Evolutionary conservation across 1,140 invertebrate species (phyloP), one percentile per base, ranked within the genome.

Genomic region (Procambarus virginalis): DNA sequence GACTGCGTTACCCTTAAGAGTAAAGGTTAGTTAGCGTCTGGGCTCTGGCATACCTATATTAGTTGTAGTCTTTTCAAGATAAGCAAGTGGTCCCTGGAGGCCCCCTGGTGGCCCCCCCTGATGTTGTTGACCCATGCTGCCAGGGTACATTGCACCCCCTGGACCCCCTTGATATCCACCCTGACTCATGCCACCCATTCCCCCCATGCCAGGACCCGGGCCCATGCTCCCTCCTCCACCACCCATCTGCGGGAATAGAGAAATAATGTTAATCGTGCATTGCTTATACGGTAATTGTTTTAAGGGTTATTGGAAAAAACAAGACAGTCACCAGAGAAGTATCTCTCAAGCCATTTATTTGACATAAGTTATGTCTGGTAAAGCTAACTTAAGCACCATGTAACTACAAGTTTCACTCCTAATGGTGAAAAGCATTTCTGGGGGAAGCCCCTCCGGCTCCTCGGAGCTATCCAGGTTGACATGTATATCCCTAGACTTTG

Each of bases 11-110:
- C 6, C 51, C 51, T 73, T 73, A 73, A 55, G 22, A n/a, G 49
- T 80, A 55, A 80, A n/a, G 68, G 86, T 87, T 87, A 87, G 88
- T 89, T 84, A 89, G 88, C 88, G 88, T 64, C 88, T 84, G 82
- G 88, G 81, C 93, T 96, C 96, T 49, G 95, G 95, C 95, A 97
- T 95, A 64, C 96, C 96, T 95, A 97, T 97, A 94, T 96, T 97
- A 93, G 96, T 96, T 88, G 96, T 96, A 86, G 96, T 97, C 94
- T 97, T 97, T 94, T 97, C 96, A 83, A 97, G 94, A 93, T 96
- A 97, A 3, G 96, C 96, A 48, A 97, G 94, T 20, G 96, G 96
- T 20, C 96, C 96, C 92, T 96, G 96, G 68, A 96, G 94, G 9
- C 96, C 94, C 60, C 94, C 95, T 84, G 84, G 84, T 64, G 91